Percentiles rank a stretch among this genome's conserved stretches.
Evolutionary conservation across 2,113 vertebrate genomes (phyloP).

Genomic region (Paramisgurnus dabryanus): DNA sequence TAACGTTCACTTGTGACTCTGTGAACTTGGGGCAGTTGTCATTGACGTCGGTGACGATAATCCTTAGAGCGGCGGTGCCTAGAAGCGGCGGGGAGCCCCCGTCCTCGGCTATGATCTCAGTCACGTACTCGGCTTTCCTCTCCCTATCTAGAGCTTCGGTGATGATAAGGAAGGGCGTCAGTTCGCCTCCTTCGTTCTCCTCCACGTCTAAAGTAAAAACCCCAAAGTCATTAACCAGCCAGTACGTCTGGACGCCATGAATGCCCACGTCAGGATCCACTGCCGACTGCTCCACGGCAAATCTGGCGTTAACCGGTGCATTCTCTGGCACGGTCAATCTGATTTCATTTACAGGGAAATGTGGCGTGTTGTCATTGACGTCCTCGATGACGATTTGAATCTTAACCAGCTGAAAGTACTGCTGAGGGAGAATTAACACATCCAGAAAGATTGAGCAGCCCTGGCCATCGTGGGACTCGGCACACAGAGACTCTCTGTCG

Average conservation of each 20-base stretch:
- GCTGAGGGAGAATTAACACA: slow-evolving; percentile 90
- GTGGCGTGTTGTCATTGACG: slow-evolving; percentile 90
- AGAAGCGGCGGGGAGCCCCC: slow-evolving; percentile 86
- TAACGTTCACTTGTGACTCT: slow-evolving; percentile 83
- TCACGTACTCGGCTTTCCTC: slow-evolving; percentile 83
- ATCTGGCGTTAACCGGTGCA: slow-evolving; percentile 83
- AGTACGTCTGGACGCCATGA: slow-evolving; percentile 90
- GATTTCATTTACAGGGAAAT: slow-evolving; percentile 86
- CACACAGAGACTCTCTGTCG: slow-evolving; percentile 88
- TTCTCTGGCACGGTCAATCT: slow-evolving; percentile 87
- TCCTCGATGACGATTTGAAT: slow-evolving; percentile 90
- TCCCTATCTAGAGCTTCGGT: slow-evolving; percentile 90
- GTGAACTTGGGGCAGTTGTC: slow-evolving; percentile 93
- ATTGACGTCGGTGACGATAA: slow-evolving; percentile 90
- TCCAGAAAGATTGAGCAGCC: slow-evolving; percentile 88
- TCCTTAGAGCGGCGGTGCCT: slow-evolving; percentile 89
- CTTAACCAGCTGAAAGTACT: slow-evolving; percentile 93
- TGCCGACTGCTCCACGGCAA: slow-evolving; percentile 90
- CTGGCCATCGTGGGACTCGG: slow-evolving; percentile 67
- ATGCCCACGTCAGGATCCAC: slow-evolving; percentile 86
- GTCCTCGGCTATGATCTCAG: slow-evolving; percentile 91
- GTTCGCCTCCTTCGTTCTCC: slow-evolving; percentile 91
- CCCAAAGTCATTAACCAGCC: slow-evolving; percentile 86
- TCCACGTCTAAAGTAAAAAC: slow-evolving; percentile 94
- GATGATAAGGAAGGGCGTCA: slow-evolving; percentile 92